Evolutionary conservation across 2,113 vertebrate species (phyloP).

Genomic region (Leucopsar rothschildi): DNA sequence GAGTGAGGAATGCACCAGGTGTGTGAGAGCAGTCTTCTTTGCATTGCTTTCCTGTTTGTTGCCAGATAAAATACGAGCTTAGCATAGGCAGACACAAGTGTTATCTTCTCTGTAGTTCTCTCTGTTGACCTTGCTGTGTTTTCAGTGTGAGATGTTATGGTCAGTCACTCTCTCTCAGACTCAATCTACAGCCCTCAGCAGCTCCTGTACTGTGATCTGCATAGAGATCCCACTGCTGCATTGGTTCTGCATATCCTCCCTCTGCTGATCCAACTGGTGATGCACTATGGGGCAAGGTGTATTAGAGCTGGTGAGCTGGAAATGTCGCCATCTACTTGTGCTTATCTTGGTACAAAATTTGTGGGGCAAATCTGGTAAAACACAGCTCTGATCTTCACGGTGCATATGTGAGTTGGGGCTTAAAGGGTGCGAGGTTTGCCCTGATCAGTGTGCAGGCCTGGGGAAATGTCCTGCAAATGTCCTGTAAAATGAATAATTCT

Average conservation of each 20-base stretch:
- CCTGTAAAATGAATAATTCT: neutral
- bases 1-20: neutral
- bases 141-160: neutral
- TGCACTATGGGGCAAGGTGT: fast-evolving
- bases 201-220: neutral
- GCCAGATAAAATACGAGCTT: neutral
- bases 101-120: neutral
- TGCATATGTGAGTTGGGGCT: neutral
- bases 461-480: neutral
- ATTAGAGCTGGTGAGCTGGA: neutral
- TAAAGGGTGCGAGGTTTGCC: neutral
- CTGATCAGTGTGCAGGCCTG: fast-evolving
- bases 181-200: neutral
- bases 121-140: neutral
- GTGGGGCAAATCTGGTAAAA: neutral
- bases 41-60: neutral
- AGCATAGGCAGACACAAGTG: neutral
- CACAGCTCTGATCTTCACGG: neutral
- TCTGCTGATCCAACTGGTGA: neutral
- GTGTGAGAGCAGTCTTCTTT: neutral
- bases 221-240: fast-evolving
- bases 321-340: neutral
- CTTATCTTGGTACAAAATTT: neutral
- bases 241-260: neutral
- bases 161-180: neutral